These are phyloP conservation scores for Wasmannia auropunctata DNA, from an alignment of 1,140 invertebrate species.

Conservation along the genomic window DNA sequence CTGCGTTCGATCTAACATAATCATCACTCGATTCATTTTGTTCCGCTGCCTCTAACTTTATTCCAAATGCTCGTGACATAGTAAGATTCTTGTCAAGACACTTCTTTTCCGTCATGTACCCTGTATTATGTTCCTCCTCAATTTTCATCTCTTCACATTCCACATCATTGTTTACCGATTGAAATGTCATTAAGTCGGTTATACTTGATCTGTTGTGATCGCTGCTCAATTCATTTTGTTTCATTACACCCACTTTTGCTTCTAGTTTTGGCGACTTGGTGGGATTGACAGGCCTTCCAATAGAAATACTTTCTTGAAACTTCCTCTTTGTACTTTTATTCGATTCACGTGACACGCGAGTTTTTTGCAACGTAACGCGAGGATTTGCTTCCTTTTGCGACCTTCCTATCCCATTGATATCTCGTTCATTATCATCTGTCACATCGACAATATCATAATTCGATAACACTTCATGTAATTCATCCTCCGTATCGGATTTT, in stretches of 20 bases:
- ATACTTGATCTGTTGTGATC: not conserved
- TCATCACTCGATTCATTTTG: not conserved
- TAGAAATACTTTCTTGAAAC: not conserved
- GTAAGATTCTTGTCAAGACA: not conserved
- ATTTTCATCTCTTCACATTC: not conserved
- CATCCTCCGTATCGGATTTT: not conserved
- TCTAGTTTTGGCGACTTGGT: constrained; percentile 50
- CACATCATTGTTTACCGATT: not conserved
- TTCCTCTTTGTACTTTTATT: constrained; percentile 13
- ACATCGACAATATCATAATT: not conserved
- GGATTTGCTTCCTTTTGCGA: not conserved
- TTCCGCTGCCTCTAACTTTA: not conserved
- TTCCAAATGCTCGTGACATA: constrained; percentile 21
- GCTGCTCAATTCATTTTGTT: not conserved
- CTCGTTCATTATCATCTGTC: not conserved
- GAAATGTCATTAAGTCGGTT: constrained; percentile 31
- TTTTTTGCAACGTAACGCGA: not conserved
- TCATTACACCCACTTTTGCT: not conserved
- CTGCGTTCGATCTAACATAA: not conserved
- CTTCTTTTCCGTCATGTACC: not conserved
- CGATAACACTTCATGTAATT: not conserved
- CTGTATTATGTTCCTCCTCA: constrained; percentile 23
- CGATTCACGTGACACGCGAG: not conserved
- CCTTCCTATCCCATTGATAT: not conserved
- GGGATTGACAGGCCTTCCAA: not conserved